Base-by-base conservation (phyloP, 1,140 invertebrate genomes). In the Pogonognathellus flavescens region DNA sequence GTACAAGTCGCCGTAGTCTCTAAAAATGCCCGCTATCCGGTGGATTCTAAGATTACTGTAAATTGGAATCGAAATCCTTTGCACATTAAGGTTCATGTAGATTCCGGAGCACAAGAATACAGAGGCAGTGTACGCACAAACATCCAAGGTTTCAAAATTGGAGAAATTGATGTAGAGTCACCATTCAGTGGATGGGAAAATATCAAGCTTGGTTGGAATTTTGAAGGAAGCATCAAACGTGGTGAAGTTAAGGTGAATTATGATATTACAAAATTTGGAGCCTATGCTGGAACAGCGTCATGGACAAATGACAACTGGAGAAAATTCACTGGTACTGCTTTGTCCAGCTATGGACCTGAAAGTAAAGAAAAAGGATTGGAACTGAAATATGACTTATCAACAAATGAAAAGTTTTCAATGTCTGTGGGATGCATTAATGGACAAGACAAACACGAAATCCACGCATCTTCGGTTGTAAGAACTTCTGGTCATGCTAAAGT, bases 261-360 rank as follows among this genome's bases (percentile, higher is more conserved):
- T 16, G 62, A 85, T 41, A 18, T 81, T 7, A 10, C 31, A n/a
- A 18, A 55, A 7, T 50, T 85, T 72, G 86, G 88, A 20, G 62
- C 22, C n/a, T 76, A 86, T 4, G 86, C 81, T 5, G 7, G 82
- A 5, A 50, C 66, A 16, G 20, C 81, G 7, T 49, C 83, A 8
- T 88, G 88, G 88, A 83, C 49, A 50, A 84, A 66, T 31, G 80
- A 86, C 9, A 80, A 86, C 20, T 86, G 83, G 85, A 55, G 84
- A 49, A 20, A 25, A 16, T 70, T 85, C n/a, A 62, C 83, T 16
- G 14, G 76, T 20, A 87, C 87, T 20, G 6, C 80, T 18, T 87
- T 82, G 87, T 59, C 20, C 5, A 84, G 31, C 16, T 31, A 20
- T 18, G 11, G 18, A 14, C 18, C 18, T 16, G 13, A 57, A 22